These are phyloP conservation scores for Ceyx cyanopectus DNA, from an alignment of 2,113 vertebrate genomes.

Conservation along the genomic window DNA sequence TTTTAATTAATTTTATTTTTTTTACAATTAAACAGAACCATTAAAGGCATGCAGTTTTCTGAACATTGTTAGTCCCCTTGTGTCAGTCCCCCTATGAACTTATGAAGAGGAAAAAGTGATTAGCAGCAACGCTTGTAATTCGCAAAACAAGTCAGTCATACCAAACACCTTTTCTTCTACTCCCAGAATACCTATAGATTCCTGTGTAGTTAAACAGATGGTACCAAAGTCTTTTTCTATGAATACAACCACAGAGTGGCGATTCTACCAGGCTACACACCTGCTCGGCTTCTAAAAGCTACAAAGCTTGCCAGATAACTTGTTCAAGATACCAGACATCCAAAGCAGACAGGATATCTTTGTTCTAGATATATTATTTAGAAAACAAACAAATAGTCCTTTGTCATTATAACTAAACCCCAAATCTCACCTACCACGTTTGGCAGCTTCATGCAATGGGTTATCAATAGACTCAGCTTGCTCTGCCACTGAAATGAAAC, in stretches of 20 bases:
- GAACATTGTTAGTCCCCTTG: not conserved
- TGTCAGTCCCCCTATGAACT: not conserved
- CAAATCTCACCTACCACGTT: conserved; percentile 84
- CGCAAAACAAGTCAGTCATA: not conserved
- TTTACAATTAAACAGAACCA: not conserved
- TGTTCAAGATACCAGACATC: not conserved
- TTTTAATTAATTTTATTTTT: not conserved
- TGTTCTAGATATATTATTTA: not conserved
- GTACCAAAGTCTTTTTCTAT: not conserved
- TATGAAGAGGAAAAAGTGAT: fast-evolving
- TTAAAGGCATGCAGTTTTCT: not conserved
- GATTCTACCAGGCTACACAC: not conserved
- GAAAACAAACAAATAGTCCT: not conserved
- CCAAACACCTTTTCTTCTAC: not conserved
- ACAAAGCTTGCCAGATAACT: not conserved
- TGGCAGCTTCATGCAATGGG: conserved; percentile 96
- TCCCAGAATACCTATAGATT: not conserved
- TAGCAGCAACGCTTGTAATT: not conserved
- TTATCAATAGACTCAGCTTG: conserved; percentile 97
- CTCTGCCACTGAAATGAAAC: conserved; percentile 88
- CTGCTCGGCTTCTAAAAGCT: not conserved
- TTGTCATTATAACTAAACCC: not conserved
- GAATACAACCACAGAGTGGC: not conserved
- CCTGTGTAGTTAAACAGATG: not conserved
- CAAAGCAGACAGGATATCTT: not conserved